Evolutionary conservation across 2,888 invertebrate species (phyloP), one percentile per base, ranked within the genome.

Genomic region (Drosophila melanocephala): DNA sequence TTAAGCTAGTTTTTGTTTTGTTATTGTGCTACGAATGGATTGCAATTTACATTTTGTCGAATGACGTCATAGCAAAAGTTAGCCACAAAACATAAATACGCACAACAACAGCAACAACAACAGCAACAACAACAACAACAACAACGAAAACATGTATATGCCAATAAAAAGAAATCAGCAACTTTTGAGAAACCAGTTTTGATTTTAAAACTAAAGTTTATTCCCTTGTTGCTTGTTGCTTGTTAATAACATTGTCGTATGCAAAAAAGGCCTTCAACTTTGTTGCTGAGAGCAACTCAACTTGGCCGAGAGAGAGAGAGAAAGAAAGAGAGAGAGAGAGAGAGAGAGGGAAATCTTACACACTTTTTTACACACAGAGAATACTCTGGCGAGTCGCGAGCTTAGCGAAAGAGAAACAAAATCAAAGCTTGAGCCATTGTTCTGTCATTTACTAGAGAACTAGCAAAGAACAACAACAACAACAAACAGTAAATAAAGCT

Each of bases 251-350:
- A 72, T 85, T 83, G 73, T 58, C 61, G 65, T 69, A 84, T 89
- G 84, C 89, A 89, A 90, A 89, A 88, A 78, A 84, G 83, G 75
- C 90, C 90, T 84, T 84, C 90, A 84, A 84, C 90, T 87, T 78
- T 77, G 81, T 67, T 88, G 74, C 73, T 55, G 51, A 64, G 71
- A 69, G 74, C 74, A 83, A 39, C 26, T 26, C 72, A 74, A 39
- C 28, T 26, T 56, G 37, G 56, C 30, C 19, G 16, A 63, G 12
- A 58, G 52, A 61, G 61, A 33, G 56, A 35, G 28, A 66, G 52
- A 65, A 51, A 51, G 56, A n/a, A 33, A 55, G 30, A 62, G 44
- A 22, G 16, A 30, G 33, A 44, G 47, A 33, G 52, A 60, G 62
- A 30, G 47, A 19, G 32, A 35, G 30, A 68, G 44, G 42, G 67